These are phyloP conservation scores for Eleginops maclovinus DNA, from an alignment of 2,113 vertebrate species.

Conservation along the genomic window DNA sequence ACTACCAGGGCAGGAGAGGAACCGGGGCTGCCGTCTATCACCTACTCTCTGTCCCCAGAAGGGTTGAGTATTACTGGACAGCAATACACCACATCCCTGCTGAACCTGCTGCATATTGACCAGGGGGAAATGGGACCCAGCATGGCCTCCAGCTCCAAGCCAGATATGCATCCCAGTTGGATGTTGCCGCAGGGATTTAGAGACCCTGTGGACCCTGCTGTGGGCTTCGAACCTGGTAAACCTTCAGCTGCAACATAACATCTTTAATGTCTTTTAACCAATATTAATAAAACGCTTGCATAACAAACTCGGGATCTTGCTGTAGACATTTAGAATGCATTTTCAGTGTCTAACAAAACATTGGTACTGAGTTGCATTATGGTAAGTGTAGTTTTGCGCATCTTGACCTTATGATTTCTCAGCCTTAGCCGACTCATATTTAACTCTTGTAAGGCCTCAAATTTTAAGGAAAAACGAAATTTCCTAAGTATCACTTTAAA, in stretches of 20 bases:
- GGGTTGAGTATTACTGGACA: conserved; percentile 77
- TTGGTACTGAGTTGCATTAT: no score
- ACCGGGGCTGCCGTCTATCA: conserved; percentile 46
- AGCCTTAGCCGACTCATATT: background rate
- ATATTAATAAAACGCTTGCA: background rate
- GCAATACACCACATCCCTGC: conserved; percentile 85
- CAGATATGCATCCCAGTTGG: conserved; percentile 78
- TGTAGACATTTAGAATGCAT: background rate
- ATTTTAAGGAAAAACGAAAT: background rate
- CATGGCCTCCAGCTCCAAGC: conserved; percentile 82
- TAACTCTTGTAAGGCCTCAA: background rate
- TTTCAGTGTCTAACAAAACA: background rate
- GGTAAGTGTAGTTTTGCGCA: no score
- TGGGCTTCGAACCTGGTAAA: conserved; percentile 78
- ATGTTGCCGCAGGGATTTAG: conserved; percentile 66
- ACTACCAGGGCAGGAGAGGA: conserved; percentile 54
- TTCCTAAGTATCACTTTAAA: background rate
- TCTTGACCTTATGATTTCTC: no score
- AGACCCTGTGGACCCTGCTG: conserved; percentile 68
- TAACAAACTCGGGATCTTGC: background rate
- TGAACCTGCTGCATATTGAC: conserved; percentile 89
- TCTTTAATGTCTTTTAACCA: conserved; percentile 3
- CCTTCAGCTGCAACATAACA: conserved; percentile 6
- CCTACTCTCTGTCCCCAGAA: conserved; percentile 66
- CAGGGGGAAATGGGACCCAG: conserved; percentile 71